Percentiles rank a stretch among this genome's conserved stretches.
Evolutionary conservation across 2,888 invertebrate genomes (phyloP).

Genomic region (Lochmaea crataegi): DNA sequence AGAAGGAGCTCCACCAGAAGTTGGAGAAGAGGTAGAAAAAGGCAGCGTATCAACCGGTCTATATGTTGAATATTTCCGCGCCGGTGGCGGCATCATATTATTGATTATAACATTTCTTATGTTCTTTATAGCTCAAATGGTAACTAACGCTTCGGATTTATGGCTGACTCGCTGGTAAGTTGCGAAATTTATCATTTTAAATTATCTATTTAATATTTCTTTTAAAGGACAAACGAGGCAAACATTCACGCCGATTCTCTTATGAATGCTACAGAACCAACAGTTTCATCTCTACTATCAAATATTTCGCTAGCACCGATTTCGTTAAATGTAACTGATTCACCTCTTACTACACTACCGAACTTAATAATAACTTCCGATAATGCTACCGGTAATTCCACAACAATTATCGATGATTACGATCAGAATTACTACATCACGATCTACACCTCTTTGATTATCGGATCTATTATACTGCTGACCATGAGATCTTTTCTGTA

Average conservation of each 20-base stretch:
- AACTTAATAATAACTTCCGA: neutral
- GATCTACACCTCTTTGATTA: slow-evolving; percentile 71
- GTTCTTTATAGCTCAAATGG: slow-evolving; percentile 74
- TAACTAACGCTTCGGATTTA: slow-evolving; percentile 79
- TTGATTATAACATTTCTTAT: slow-evolving; percentile 69
- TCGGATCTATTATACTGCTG: slow-evolving; percentile 71
- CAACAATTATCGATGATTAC: neutral
- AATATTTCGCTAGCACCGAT: too few species aligned
- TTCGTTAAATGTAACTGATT: neutral
- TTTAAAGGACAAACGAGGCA: slow-evolving; percentile 65
- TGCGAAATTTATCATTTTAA: neutral
- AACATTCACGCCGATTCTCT: slow-evolving; percentile 41
- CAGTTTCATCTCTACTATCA: too few species aligned
- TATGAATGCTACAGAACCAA: neutral
- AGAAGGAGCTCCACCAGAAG: slow-evolving; percentile 61
- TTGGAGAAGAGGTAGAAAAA: slow-evolving; percentile 74
- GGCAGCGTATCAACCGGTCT: slow-evolving; percentile 73
- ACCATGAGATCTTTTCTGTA: slow-evolving; percentile 77
- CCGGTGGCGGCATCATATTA: slow-evolving; percentile 73
- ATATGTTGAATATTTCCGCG: slow-evolving; percentile 77
- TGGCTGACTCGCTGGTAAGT: slow-evolving; percentile 83
- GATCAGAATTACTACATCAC: slow-evolving; percentile 63
- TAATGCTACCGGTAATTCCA: neutral
- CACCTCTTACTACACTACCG: neutral
- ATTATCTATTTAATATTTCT: neutral